Conservation (phyloP, 1,140 invertebrate genomes). For the Orchestia grillus region DNA sequence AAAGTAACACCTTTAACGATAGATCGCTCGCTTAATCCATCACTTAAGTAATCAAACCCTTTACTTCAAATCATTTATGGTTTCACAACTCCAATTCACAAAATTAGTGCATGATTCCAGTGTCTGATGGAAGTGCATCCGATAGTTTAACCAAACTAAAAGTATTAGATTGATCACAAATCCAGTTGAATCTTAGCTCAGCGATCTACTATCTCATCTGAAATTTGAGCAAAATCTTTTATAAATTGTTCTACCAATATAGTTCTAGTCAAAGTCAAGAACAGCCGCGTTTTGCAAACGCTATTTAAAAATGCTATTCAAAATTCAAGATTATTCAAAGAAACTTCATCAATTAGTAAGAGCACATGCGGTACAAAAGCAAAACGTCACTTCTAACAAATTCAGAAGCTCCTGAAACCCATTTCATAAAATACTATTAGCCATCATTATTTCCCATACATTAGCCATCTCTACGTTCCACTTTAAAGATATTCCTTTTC, state of each 20-base stretch:
- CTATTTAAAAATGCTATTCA: not conserved
- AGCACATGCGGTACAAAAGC: not conserved
- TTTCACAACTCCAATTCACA: not conserved
- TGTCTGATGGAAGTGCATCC: not conserved
- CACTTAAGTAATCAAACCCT: not conserved
- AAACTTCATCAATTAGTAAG: not conserved
- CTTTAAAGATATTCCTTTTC: too few relatives aligned
- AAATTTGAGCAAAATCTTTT: not conserved
- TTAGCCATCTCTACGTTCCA: too few relatives aligned
- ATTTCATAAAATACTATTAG: too few relatives aligned
- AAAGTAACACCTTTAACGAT: not conserved
- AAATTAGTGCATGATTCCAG: not conserved
- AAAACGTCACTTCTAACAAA: not conserved
- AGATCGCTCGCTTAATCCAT: too few relatives aligned
- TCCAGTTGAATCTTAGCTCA: not conserved
- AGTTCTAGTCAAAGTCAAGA: not conserved
- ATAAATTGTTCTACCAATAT: not conserved
- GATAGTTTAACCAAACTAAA: not conserved
- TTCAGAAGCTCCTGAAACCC: too few relatives aligned
- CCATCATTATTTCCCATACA: too few relatives aligned
- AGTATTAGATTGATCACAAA: not conserved
- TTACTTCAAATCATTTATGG: not conserved
- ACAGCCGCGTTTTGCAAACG: not conserved
- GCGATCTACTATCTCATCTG: not conserved
- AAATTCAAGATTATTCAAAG: not conserved